These are phyloP conservation scores for Acanthaster planci DNA, from an alignment of 35 echinoderm and acorn worm species.

Conservation along the genomic window DNA sequence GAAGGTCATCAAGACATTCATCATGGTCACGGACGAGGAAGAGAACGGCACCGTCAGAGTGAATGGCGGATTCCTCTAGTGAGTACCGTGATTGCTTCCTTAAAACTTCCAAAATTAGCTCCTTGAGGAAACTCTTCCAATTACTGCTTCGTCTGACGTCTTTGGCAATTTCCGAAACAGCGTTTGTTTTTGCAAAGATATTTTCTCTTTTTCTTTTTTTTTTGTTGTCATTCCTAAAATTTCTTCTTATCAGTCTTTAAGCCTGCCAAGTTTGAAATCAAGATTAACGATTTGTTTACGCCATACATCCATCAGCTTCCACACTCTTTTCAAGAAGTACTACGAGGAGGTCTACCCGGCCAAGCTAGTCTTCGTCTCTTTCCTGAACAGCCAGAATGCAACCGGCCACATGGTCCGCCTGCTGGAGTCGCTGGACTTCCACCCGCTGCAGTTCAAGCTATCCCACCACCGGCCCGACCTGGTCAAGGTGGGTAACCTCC, in stretches of 20 bases:
- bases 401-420: constrained; percentile 49
- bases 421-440: constrained; percentile 8
- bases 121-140: too few relatives aligned
- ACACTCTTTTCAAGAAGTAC: constrained; percentile 67
- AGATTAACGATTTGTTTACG: too few relatives aligned
- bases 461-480: constrained; percentile 58
- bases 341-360: constrained; percentile 63
- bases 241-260: too few relatives aligned
- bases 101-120: too few relatives aligned
- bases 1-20: constrained; percentile 79
- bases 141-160: too few relatives aligned
- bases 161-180: too few relatives aligned
- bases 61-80: background rate
- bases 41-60: constrained; percentile 39
- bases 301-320: constrained; percentile 39
- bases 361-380: constrained; percentile 83
- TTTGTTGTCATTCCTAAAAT: too few relatives aligned
- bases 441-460: constrained; percentile 64
- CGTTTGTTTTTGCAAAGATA: too few relatives aligned
- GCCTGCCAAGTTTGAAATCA: background rate
- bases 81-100: too few relatives aligned
- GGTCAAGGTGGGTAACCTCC: constrained; percentile 72
- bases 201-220: too few relatives aligned
- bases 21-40: constrained; percentile 81
- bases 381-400: constrained; percentile 56